Conservation (phyloP, 2,113 vertebrate genomes). For the Amblyornis subalaris region DNA sequence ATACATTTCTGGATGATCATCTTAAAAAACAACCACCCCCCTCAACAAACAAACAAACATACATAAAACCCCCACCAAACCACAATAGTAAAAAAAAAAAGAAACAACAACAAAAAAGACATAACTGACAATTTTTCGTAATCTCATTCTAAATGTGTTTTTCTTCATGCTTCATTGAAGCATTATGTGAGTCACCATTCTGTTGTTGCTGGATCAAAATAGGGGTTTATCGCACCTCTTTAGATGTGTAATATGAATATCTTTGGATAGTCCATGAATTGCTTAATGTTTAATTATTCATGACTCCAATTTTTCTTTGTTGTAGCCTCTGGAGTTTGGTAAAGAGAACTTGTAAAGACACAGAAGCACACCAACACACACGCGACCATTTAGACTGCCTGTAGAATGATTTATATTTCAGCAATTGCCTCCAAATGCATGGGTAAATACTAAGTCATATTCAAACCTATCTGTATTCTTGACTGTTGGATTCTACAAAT, state of each 20-base stretch:
- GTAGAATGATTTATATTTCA: background rate
- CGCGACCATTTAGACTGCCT: background rate
- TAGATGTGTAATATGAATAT: background rate
- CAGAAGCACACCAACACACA: background rate
- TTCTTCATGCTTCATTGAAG: background rate
- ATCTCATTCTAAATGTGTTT: background rate
- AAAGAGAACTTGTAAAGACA: background rate
- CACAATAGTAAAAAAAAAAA: background rate
- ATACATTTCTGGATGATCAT: background rate
- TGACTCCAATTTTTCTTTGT: background rate
- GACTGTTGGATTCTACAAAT: background rate
- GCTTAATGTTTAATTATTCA: background rate
- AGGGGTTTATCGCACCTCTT: background rate
- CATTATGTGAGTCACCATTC: background rate
- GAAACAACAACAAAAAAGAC: background rate
- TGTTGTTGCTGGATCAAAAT: background rate
- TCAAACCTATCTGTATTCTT: background rate
- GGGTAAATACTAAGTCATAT: background rate
- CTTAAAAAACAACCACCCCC: background rate
- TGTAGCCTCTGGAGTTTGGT: background rate
- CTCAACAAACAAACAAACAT: background rate
- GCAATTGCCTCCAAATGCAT: background rate
- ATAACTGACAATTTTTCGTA: background rate
- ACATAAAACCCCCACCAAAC: background rate
- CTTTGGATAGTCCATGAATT: background rate